Evolutionary conservation across 2,888 invertebrate species (phyloP).

Genomic region (Nephrotoma appendiculata): DNA sequence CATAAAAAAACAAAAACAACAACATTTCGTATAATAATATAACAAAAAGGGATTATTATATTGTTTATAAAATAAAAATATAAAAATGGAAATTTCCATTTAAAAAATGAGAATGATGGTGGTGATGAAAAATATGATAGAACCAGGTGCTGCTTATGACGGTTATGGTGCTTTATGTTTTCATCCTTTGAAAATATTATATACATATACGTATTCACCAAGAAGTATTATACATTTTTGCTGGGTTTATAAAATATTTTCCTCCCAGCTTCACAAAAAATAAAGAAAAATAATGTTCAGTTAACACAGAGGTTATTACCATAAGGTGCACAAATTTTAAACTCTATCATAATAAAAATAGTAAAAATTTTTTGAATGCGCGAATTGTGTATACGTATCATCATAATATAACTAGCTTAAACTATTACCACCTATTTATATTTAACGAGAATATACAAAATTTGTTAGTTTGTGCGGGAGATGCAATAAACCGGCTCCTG

Average conservation of each 20-base stretch:
- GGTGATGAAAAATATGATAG: neutral
- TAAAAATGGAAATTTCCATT: neutral
- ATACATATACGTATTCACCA: neutral
- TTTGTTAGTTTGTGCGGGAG: neutral
- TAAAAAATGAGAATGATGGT: neutral
- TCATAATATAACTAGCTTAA: neutral
- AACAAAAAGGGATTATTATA: neutral
- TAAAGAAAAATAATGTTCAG: neutral
- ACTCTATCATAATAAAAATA: neutral
- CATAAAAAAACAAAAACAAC: neutral
- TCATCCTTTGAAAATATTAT: neutral
- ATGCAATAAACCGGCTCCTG: neutral
- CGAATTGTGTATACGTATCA: neutral
- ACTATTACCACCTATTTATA: neutral
- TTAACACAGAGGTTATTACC: neutral
- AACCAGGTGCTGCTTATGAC: neutral
- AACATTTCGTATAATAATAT: neutral
- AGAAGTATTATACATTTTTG: neutral
- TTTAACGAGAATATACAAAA: neutral
- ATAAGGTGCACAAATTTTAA: neutral
- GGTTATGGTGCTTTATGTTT: neutral
- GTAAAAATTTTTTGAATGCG: neutral
- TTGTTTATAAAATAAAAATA: neutral
- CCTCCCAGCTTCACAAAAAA: neutral
- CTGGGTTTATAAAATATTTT: neutral